Evolutionary conservation across 23 tunicate species (phyloP), one percentile per base, ranked within the genome.

Genomic region (Botrylloides violaceus): DNA sequence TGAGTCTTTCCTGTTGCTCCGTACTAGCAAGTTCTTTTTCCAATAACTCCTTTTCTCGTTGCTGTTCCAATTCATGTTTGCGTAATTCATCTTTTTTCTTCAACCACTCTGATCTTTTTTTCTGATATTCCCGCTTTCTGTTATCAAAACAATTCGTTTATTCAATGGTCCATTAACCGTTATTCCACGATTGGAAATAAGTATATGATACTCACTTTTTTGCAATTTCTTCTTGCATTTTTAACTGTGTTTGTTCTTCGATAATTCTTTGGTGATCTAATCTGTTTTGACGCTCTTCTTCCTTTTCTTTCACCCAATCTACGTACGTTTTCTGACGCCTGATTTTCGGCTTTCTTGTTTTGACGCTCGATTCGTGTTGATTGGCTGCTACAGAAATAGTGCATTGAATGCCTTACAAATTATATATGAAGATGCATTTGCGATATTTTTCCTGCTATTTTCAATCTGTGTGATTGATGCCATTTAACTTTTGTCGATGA

Each of bases 301-400:
- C 49, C 53, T 87, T 87, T 76, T 80, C 86, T 15, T 61, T 75
- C 53, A 80, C 25, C 95, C 95, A 87, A 1, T 80, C 86, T 20
- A 80, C 86, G 76, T 72, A 87, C 5, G 95, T 76, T 80, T 87
- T 87, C 4, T 84, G 87, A 66, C 22, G 61, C 64, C 38, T 77
- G 29, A 35, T 23, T 22, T 33, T 36, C n/a, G 19, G 60, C 26
- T 77, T 64, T 29, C 20, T 29, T 27, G 27, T 24, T 27, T 61
- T 33, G n/a, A n/a, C n/a, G n/a, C n/a, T n/a, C n/a, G n/a, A n/a
- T n/a, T n/a, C n/a, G n/a, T n/a, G n/a, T n/a, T n/a, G n/a, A n/a
- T n/a, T n/a, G n/a, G n/a, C n/a, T n/a, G n/a, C n/a, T n/a, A n/a
- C n/a, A n/a, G n/a, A n/a, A n/a, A n/a, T n/a, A n/a, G n/a, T n/a